Evolutionary conservation across 2,888 invertebrate genomes (phyloP).

Genomic region (Heterodera filipjevi): DNA sequence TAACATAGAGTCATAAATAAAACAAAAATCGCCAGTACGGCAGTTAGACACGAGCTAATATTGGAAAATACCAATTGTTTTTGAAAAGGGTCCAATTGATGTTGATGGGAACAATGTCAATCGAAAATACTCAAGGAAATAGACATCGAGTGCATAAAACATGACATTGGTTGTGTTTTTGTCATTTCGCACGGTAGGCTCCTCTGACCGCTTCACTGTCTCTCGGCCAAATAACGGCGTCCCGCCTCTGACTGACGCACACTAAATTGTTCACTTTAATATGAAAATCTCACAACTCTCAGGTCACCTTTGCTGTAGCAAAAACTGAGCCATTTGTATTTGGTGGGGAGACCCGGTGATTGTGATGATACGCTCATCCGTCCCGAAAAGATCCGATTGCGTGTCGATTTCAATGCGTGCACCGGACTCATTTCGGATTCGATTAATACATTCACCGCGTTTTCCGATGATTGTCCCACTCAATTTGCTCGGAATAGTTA

Average conservation of each 20-base stretch:
- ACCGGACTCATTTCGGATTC: constrained; percentile 88
- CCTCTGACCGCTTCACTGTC: constrained; percentile 28
- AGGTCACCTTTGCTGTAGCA: constrained; percentile 89
- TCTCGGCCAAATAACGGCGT: constrained; percentile 46
- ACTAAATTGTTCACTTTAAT: constrained; percentile 39
- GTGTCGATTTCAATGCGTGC: constrained; percentile 69
- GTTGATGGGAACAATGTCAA: background rate
- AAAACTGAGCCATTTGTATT: constrained; percentile 97
- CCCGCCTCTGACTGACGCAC: constrained; percentile 57
- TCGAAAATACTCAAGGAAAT: background rate
- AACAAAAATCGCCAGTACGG: background rate
- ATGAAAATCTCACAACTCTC: background rate
- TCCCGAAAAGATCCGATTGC: constrained; percentile 41
- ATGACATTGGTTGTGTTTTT: no score
- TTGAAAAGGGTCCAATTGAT: background rate
- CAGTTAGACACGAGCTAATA: background rate
- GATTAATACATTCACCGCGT: constrained; percentile 71
- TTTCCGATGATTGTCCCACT: constrained; percentile 99
- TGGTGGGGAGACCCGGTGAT: constrained; percentile 72
- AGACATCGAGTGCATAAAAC: background rate
- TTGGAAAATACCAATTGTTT: background rate
- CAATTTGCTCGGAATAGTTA: constrained; percentile 97
- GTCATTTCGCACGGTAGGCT: no score
- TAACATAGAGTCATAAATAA: background rate
- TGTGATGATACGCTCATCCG: constrained; percentile 61